Conservation (phyloP, 1,140 invertebrate genomes). For the Anoplophora glabripennis region DNA sequence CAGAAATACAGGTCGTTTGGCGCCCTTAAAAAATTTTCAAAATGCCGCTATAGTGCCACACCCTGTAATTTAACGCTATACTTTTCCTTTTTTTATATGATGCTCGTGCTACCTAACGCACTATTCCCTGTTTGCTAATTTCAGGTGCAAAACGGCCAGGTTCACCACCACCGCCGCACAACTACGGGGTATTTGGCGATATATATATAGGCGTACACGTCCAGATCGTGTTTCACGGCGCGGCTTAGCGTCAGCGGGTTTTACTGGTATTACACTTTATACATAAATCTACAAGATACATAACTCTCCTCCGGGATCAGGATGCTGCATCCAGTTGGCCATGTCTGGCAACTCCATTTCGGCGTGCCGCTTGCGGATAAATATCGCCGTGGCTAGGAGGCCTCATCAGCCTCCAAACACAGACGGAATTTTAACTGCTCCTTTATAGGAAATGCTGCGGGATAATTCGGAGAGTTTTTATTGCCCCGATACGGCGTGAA, state of each 20-base stretch:
- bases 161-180: too few species aligned
- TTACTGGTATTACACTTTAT: conserved; percentile 46
- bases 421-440: conserved; percentile 38
- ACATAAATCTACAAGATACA: conserved; percentile 49
- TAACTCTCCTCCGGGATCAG: conserved; percentile 46
- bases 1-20: too few species aligned
- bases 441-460: conserved; percentile 19
- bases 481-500: too few species aligned
- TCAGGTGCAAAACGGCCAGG: too few species aligned
- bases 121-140: too few species aligned
- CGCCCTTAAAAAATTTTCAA: too few species aligned
- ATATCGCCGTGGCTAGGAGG: conserved; percentile 26
- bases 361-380: conserved; percentile 16
- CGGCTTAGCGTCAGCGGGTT: conserved; percentile 38
- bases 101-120: too few species aligned
- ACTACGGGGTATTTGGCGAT: too few species aligned
- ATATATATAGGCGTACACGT: conserved; percentile 32
- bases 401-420: conserved; percentile 20
- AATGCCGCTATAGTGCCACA: too few species aligned
- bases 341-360: conserved; percentile 10
- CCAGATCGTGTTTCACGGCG: conserved; percentile 42
- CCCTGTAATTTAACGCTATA: too few species aligned
- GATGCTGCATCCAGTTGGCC: conserved; percentile 28
- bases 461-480: too few species aligned
- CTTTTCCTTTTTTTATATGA: too few species aligned